Percentiles rank a stretch among this genome's conserved stretches.
These are phyloP conservation scores for Diabrotica virgifera DNA, from an alignment of 1,140 invertebrate species.

Conservation along the genomic window DNA sequence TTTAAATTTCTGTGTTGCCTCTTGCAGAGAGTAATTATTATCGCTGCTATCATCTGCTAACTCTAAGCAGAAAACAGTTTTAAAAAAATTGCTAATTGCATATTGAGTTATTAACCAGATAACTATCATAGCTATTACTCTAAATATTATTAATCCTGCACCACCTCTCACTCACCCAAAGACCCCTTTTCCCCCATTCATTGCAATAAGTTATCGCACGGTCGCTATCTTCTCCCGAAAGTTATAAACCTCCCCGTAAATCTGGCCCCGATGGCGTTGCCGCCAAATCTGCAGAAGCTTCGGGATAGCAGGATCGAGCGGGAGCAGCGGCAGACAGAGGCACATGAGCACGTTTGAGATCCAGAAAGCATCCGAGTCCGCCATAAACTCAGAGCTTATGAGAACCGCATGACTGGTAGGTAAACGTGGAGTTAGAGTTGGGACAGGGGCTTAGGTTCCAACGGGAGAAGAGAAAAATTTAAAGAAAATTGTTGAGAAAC, in stretches of 20 bases:
- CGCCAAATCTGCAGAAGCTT: constrained; percentile 20
- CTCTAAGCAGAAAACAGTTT: no score
- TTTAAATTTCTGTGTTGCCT: no score
- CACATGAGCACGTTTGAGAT: constrained; percentile 44
- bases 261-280: constrained; percentile 6
- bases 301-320: constrained; percentile 6
- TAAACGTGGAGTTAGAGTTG: constrained; percentile 35
- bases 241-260: constrained; percentile 16
- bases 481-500: no score
- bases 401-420: constrained; percentile 46
- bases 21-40: no score
- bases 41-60: no score
- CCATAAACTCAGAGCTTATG: constrained; percentile 46
- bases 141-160: no score
- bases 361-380: constrained; percentile 43
- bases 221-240: constrained; percentile 16
- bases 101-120: no score
- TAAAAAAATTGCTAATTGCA: no score
- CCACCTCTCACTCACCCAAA: no score
- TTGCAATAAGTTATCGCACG: constrained; percentile 10
- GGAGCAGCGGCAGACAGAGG: constrained; percentile 20
- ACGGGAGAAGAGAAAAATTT: no score
- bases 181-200: not conserved
- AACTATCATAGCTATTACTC: no score
- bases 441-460: constrained; percentile 7